Evolutionary conservation across 2,888 invertebrate genomes (phyloP).

Genomic region (Fabriciana adippe): DNA sequence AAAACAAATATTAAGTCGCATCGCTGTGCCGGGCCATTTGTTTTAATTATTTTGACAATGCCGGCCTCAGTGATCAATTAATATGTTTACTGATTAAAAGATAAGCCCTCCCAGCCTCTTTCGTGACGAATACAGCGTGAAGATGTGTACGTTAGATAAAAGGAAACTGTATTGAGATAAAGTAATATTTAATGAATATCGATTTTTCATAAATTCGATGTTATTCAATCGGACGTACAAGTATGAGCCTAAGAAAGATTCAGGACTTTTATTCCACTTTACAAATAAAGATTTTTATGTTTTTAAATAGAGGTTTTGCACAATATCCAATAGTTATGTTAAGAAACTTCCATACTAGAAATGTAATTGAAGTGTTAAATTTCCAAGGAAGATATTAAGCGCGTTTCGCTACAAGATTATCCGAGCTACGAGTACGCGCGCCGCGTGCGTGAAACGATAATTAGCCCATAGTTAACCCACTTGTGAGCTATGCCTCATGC

Average conservation of each 20-base stretch:
- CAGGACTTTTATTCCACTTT: too few relatives aligned
- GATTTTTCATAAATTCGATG: constrained; percentile 3
- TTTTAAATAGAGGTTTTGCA: too few relatives aligned
- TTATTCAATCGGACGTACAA: too few relatives aligned
- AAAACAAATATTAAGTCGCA: constrained; percentile 35
- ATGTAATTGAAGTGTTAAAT: constrained; percentile 5
- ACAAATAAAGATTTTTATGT: too few relatives aligned
- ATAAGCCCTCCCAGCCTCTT: constrained; percentile 4
- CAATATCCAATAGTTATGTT: too few relatives aligned
- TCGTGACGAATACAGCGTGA: constrained; percentile 8
- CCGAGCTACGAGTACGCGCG: constrained; percentile 16
- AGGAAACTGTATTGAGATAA: constrained; percentile 10
- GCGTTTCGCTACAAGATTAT: constrained; percentile 23
- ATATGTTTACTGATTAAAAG: constrained; percentile 19
- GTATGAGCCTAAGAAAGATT: too few relatives aligned
- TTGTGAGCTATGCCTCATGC: constrained; percentile 40
- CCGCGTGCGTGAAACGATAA: constrained; percentile 52
- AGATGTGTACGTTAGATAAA: constrained; percentile 13
- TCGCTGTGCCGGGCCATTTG: constrained; percentile 26
- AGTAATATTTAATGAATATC: constrained; percentile 8
- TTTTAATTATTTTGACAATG: constrained; percentile 37
- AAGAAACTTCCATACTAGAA: constrained; percentile 1
- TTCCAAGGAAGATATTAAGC: constrained; percentile 13
- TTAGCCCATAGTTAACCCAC: constrained; percentile 58
- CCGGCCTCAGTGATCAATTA: constrained; percentile 29